These are phyloP conservation scores for Potamarius usumacintae DNA, from an alignment of 2,113 vertebrate species.

Conservation along the genomic window DNA sequence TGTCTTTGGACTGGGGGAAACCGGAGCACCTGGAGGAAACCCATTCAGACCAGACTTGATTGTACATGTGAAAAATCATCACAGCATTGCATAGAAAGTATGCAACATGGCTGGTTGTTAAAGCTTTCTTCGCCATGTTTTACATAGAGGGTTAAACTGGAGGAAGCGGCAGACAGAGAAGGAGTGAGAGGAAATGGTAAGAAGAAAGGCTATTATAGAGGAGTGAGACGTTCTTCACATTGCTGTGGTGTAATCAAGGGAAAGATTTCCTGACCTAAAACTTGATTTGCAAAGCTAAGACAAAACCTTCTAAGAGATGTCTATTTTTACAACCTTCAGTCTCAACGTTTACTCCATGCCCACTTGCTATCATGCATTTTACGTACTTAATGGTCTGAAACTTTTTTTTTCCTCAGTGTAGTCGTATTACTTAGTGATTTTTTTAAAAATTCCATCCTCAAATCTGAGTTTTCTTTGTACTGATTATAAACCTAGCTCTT, in stretches of 20 bases:
- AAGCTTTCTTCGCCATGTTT: neutral
- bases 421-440: neutral
- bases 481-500: neutral
- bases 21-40: too few species aligned
- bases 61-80: neutral
- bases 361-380: neutral
- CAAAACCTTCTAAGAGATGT: conserved; percentile 9
- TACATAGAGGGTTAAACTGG: neutral
- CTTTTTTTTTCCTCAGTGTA: neutral
- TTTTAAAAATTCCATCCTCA: neutral
- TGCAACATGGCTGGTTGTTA: neutral
- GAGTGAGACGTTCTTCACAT: conserved; percentile 39
- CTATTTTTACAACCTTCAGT: conserved; percentile 12
- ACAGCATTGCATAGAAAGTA: neutral
- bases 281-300: conserved; percentile 38
- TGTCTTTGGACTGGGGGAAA: too few species aligned
- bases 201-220: conserved; percentile 36
- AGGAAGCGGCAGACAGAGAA: conserved; percentile 15
- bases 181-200: neutral
- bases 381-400: conserved; percentile 29
- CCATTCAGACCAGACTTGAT: too few species aligned
- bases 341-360: conserved; percentile 3
- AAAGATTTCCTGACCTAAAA: conserved; percentile 34
- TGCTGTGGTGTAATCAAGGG: conserved; percentile 45
- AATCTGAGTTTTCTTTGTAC: neutral